Evolutionary conservation across 2,113 vertebrate genomes (phyloP).

Genomic region (Mus pahari): DNA sequence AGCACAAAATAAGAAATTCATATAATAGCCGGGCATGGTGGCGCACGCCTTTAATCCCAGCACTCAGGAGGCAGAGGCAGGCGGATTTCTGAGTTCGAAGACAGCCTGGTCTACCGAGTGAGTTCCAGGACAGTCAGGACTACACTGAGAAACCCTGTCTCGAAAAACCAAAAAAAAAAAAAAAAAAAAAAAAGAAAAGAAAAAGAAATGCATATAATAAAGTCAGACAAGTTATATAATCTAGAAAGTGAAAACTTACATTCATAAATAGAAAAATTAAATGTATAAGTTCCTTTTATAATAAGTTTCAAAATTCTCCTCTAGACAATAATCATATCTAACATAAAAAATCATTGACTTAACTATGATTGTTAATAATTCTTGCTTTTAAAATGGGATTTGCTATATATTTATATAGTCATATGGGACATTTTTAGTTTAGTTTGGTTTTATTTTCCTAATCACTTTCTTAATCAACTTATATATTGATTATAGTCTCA

Average conservation of each 20-base stretch:
- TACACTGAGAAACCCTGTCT: too few species aligned
- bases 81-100: too few species aligned
- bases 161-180: too few species aligned
- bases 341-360: not conserved
- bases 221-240: not conserved
- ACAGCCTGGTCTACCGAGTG: too few species aligned
- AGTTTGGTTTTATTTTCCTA: conserved; percentile 30
- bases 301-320: not conserved
- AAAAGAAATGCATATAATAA: not conserved
- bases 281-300: not conserved
- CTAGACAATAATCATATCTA: not conserved
- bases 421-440: not conserved
- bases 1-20: not conserved
- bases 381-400: not conserved
- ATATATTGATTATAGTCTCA: not conserved
- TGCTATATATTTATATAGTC: not conserved
- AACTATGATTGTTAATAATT: not conserved
- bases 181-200: conserved; percentile 32
- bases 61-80: too few species aligned
- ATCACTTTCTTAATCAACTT: not conserved
- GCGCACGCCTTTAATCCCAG: too few species aligned
- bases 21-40: too few species aligned
- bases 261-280: conserved; percentile 32
- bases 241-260: conserved; percentile 16
- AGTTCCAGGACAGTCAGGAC: too few species aligned